Conservation (phyloP, 2,888 invertebrate species). For the Drosophila crucigera region DNA sequence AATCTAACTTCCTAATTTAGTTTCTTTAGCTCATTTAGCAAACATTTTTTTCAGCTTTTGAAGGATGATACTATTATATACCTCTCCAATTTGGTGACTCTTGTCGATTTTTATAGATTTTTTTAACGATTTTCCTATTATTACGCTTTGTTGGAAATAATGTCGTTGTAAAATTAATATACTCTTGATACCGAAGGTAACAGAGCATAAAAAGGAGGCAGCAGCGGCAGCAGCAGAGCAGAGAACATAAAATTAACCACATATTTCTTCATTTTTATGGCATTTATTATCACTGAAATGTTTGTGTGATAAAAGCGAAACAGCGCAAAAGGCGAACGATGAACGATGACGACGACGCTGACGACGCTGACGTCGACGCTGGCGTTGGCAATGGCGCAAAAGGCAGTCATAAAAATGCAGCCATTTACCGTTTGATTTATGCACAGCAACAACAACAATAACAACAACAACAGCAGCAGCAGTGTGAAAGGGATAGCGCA, state of each 20-base stretch:
- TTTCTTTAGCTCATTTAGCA: neutral
- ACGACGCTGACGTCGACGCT: slow-evolving; percentile 2
- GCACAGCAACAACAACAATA: slow-evolving; percentile 59
- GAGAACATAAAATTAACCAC: slow-evolving; percentile 84
- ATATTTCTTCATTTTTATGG: slow-evolving; percentile 84
- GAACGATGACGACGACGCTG: slow-evolving; percentile 21
- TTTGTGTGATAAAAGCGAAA: slow-evolving; percentile 82
- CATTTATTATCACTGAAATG: slow-evolving; percentile 83
- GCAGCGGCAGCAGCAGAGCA: slow-evolving; percentile 40
- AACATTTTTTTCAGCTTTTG: no score
- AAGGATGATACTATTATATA: no score
- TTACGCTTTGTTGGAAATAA: neutral
- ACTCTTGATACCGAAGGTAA: neutral
- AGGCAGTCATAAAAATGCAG: slow-evolving; percentile 82
- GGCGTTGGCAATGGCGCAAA: slow-evolving; percentile 57
- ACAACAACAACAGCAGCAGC: slow-evolving; percentile 22
- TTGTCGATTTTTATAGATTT: neutral
- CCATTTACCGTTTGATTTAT: slow-evolving; percentile 83
- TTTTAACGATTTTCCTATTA: accelerated
- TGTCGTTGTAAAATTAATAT: neutral
- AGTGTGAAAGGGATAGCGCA: slow-evolving; percentile 2
- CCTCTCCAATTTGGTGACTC: neutral
- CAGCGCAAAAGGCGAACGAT: slow-evolving; percentile 58
- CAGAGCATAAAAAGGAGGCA: slow-evolving; percentile 66
- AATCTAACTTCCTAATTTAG: neutral